Percentiles rank a stretch among this genome's conserved stretches.
Evolutionary conservation across 2,888 invertebrate species (phyloP).

Genomic region (Mimumesa dahlbomi): DNA sequence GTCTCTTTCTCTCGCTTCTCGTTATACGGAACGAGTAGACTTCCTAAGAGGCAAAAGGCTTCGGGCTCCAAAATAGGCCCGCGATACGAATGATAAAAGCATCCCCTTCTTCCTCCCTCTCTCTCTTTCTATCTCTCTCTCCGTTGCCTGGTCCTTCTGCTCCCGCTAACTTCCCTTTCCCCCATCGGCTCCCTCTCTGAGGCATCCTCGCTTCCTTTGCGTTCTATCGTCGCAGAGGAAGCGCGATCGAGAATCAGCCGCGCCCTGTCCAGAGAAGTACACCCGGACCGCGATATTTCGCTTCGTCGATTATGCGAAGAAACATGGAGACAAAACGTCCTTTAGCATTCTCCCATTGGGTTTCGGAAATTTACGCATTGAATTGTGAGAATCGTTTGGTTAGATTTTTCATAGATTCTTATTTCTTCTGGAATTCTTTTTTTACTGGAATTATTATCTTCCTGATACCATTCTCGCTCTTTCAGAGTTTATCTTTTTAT

Average conservation of each 20-base stretch:
- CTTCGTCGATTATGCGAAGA: constrained; percentile 16
- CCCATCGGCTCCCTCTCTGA: constrained; percentile 14
- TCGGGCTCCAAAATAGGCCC: constrained; percentile 57
- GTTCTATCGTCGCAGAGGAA: constrained; percentile 22
- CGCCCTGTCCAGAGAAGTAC: constrained; percentile 48
- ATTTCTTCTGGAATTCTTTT: too few relatives aligned
- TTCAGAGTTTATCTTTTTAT: too few relatives aligned
- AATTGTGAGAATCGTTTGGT: too few relatives aligned
- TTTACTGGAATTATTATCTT: too few relatives aligned
- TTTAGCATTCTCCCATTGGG: neutral
- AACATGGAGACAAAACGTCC: constrained; percentile 4
- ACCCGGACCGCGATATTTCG: constrained; percentile 50
- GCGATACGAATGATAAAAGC: constrained; percentile 68
- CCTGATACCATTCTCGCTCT: too few relatives aligned
- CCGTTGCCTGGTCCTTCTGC: constrained; percentile 7
- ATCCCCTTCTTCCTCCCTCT: constrained; percentile 31
- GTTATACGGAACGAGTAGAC: constrained; percentile 65
- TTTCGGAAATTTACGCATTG: too few relatives aligned
- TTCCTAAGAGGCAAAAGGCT: constrained; percentile 65
- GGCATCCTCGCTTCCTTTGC: constrained; percentile 30
- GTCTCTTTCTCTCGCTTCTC: constrained; percentile 37
- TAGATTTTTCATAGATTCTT: too few relatives aligned
- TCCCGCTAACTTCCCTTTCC: constrained; percentile 5
- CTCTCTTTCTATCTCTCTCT: too few relatives aligned
- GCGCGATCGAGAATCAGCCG: constrained; percentile 53